These are phyloP conservation scores for Mythimna ferrago DNA, from an alignment of 2,888 invertebrate genomes.

Conservation along the genomic window DNA sequence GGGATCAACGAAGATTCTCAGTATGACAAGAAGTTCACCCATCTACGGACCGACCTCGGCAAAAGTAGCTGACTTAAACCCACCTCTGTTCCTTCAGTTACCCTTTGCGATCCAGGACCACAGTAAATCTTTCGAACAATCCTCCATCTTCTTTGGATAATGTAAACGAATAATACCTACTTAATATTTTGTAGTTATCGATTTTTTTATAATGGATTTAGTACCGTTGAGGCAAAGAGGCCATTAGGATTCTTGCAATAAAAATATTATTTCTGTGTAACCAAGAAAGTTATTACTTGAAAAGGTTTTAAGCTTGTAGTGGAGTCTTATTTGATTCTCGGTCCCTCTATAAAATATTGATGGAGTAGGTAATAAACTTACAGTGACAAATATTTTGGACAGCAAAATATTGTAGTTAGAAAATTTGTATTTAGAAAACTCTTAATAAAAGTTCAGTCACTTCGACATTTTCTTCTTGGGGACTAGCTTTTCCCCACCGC, in stretches of 20 bases:
- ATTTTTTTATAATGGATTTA: not conserved
- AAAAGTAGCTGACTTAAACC: no score
- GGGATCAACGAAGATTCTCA: no score
- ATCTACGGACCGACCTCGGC: no score
- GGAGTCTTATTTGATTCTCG: slow-evolving; percentile 15
- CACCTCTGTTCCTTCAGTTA: no score
- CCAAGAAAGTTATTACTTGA: slow-evolving; percentile 3
- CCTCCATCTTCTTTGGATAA: no score
- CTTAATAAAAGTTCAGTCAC: no score
- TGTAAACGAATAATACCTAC: no score
- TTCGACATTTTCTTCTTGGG: no score
- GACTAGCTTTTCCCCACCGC: no score
- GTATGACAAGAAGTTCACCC: no score
- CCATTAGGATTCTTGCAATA: slow-evolving; percentile 2
- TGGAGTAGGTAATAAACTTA: slow-evolving; percentile 7
- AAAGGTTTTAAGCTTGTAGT: slow-evolving; percentile 7
- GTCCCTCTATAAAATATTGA: slow-evolving; percentile 5
- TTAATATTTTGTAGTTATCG: not conserved
- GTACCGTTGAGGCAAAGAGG: not conserved
- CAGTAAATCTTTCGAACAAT: no score
- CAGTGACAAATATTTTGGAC: slow-evolving; percentile 8
- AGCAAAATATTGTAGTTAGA: not conserved
- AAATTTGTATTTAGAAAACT: not conserved
- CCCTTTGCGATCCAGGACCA: no score
- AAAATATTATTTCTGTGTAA: slow-evolving; percentile 16